A percentile compares a stretch with the other conserved stretches of the same genome.
Conservation (phyloP, 2,797 vertebrate genomes). For the Gymnoscopelus braueri region DNA sequence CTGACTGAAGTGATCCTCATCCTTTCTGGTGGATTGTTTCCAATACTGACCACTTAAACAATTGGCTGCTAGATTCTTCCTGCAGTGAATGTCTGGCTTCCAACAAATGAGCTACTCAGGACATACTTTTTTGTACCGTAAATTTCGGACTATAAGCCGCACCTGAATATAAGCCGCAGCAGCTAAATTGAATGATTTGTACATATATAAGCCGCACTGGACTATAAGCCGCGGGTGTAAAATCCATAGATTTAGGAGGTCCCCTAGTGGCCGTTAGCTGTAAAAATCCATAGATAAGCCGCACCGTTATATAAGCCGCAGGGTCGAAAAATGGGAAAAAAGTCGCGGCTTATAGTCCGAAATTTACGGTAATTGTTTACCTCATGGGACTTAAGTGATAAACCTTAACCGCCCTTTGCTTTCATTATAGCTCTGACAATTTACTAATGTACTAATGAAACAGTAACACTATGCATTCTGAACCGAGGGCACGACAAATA, state of each 20-base stretch:
- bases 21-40: conserved; percentile 11
- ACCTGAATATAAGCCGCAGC: no score
- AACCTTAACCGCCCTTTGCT: background rate
- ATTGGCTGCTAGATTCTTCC: conserved; percentile 7
- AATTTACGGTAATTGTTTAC: background rate
- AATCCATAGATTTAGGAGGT: no score
- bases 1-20: background rate
- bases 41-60: background rate
- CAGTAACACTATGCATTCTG: background rate
- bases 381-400: conserved; percentile 15
- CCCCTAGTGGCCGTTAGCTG: no score
- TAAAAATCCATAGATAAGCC: no score
- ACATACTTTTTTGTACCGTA: no score
- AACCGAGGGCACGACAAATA: background rate
- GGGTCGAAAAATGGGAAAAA: no score
- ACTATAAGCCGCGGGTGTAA: no score
- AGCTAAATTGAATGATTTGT: no score
- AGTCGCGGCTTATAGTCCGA: no score
- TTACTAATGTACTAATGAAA: background rate
- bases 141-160: no score
- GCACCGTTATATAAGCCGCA: no score
- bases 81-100: conserved; percentile 1
- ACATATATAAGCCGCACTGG: no score
- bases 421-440: background rate
- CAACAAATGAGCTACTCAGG: conserved; percentile 5